Conservation (phyloP, 1,140 invertebrate species). For the Cecropterus lyciades region DNA sequence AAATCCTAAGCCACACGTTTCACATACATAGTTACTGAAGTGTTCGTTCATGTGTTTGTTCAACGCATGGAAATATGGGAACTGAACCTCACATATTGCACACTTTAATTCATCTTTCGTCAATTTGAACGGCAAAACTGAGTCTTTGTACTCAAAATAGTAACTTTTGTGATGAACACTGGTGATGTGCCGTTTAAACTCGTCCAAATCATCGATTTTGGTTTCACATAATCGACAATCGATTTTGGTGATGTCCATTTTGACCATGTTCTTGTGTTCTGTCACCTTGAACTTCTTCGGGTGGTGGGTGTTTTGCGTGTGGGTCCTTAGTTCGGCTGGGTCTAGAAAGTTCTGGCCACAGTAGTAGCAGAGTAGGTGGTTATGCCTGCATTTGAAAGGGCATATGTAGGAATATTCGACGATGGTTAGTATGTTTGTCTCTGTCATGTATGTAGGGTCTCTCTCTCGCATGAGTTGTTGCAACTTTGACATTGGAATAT, state of each 20-base stretch:
- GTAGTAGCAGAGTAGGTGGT: slow-evolving; percentile 70
- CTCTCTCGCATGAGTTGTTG: slow-evolving; percentile 67
- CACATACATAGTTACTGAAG: slow-evolving; percentile 85
- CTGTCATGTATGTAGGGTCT: slow-evolving; percentile 65
- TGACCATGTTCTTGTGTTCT: slow-evolving; percentile 70
- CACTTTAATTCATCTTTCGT: slow-evolving; percentile 59
- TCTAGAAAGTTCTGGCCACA: slow-evolving; percentile 63
- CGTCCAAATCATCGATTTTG: slow-evolving; percentile 56
- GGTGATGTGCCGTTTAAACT: slow-evolving; percentile 63
- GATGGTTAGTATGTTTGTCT: slow-evolving; percentile 68
- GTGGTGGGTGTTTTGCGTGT: slow-evolving; percentile 53
- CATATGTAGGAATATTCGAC: slow-evolving; percentile 70
- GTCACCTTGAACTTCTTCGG: slow-evolving; percentile 71
- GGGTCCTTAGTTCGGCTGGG: slow-evolving; percentile 49
- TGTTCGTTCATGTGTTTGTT: slow-evolving; percentile 79
- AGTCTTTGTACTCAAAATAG: slow-evolving; percentile 62
- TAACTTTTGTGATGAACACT: slow-evolving; percentile 62
- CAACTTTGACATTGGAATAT: slow-evolving; percentile 63
- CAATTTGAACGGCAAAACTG: slow-evolving; percentile 64
- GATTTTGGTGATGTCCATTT: slow-evolving; percentile 67
- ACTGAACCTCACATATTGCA: slow-evolving; percentile 52
- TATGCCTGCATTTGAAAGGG: slow-evolving; percentile 74
- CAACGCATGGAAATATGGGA: slow-evolving; percentile 68
- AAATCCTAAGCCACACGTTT: slow-evolving; percentile 86
- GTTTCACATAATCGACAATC: slow-evolving; percentile 62